These are phyloP conservation scores for Linepithema humile DNA, from an alignment of 1,140 invertebrate species.

Conservation along the genomic window DNA sequence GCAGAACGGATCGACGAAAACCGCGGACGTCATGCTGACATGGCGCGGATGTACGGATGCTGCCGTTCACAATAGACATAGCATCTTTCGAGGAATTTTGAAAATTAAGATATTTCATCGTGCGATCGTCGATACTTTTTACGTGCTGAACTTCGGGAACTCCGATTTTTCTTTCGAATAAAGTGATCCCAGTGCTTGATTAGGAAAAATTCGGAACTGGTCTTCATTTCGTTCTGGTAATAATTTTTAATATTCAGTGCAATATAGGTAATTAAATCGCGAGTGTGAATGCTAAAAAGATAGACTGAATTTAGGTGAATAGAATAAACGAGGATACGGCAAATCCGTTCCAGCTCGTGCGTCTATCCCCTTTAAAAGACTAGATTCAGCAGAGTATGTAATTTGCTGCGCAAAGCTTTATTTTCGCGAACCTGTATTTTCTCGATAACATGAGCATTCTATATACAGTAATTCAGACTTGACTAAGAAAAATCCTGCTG, in stretches of 20 bases:
- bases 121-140: not conserved
- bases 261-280: not conserved
- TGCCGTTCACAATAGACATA: not conserved
- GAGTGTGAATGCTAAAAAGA: not conserved
- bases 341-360: constrained; percentile 13
- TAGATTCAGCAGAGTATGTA: constrained; percentile 39
- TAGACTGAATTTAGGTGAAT: not conserved
- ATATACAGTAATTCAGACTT: constrained; percentile 14
- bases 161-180: not conserved
- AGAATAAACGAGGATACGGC: not conserved
- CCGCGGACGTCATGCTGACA: not conserved
- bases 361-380: constrained; percentile 39
- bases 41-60: not conserved
- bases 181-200: not conserved
- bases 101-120: not conserved
- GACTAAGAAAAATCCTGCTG: not conserved
- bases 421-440: constrained; percentile 32
- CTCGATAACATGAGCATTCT: constrained; percentile 31
- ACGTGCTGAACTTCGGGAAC: not conserved
- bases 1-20: constrained; percentile 1
- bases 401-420: constrained; percentile 23
- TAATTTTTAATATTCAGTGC: not conserved
- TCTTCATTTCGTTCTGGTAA: not conserved
- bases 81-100: not conserved
- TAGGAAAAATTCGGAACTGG: not conserved